phyloP scores from a whole-genome alignment of 2,888 invertebrate genomes.

The Microctonus brassicae region DNA sequence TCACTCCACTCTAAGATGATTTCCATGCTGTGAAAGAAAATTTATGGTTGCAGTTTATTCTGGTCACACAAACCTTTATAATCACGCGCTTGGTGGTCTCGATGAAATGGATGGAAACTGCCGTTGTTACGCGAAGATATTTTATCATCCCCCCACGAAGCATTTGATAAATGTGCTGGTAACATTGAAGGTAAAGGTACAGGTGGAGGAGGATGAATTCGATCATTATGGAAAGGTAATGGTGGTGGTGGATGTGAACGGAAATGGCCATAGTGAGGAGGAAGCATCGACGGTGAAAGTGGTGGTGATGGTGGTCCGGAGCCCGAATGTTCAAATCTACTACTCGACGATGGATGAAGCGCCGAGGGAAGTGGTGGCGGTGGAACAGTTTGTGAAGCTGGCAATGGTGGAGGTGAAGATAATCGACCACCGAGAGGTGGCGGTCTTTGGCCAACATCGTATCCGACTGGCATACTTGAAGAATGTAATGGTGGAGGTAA shows the following conservation, averaged over 20 bases:
- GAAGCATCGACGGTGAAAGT: constrained; percentile 59
- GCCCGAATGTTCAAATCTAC: constrained; percentile 55
- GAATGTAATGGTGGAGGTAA: constrained; percentile 72
- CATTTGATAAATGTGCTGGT: constrained; percentile 63
- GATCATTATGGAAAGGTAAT: constrained; percentile 71
- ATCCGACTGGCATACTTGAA: constrained; percentile 60
- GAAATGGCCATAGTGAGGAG: constrained; percentile 53
- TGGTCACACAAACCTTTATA: constrained; percentile 65
- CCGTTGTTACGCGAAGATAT: constrained; percentile 57
- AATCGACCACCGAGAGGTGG: constrained; percentile 68
- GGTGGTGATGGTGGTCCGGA: constrained; percentile 60
- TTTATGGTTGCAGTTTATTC: constrained; percentile 24
- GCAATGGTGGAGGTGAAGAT: constrained; percentile 74
- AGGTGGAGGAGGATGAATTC: constrained; percentile 73
- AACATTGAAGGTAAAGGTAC: constrained; percentile 59
- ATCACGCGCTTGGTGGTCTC: constrained; percentile 58
- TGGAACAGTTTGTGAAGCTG: constrained; percentile 59
- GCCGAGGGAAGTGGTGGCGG: constrained; percentile 56
- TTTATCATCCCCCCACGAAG: constrained; percentile 59
- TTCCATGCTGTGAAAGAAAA: constrained; percentile 10
- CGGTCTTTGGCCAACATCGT: constrained; percentile 68
- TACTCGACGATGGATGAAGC: constrained; percentile 72
- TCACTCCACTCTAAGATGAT: neutral
- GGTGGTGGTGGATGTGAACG: constrained; percentile 57
- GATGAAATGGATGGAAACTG: constrained; percentile 55